A percentile compares a stretch with the other conserved stretches of the same genome.
Conservation (phyloP, 2,888 invertebrate genomes). For the Drosophila mimetica region DNA sequence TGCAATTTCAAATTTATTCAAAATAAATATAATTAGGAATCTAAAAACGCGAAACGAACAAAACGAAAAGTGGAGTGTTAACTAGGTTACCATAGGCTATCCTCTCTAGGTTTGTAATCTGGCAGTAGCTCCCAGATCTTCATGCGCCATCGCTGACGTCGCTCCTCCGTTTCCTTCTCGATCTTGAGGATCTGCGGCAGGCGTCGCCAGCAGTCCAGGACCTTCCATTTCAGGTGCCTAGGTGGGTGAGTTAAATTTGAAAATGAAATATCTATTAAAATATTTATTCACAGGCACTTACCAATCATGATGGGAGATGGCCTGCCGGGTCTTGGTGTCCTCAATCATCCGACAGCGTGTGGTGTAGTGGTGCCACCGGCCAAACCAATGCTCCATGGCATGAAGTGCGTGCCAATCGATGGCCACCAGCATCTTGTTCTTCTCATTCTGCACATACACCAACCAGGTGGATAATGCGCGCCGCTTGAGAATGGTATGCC, state of each 20-base stretch:
- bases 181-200: slow-evolving; percentile 88
- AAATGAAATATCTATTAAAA: background rate
- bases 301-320: slow-evolving; percentile 84
- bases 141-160: slow-evolving; percentile 89
- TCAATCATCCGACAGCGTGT: slow-evolving; percentile 85
- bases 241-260: background rate
- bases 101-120: slow-evolving; percentile 87
- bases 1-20: slow-evolving; percentile 32
- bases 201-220: slow-evolving; percentile 87
- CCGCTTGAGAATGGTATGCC: slow-evolving; percentile 85
- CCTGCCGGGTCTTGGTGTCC: slow-evolving; percentile 84
- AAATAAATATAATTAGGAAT: slow-evolving; percentile 28
- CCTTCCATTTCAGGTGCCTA: slow-evolving; percentile 84
- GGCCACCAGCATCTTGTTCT: slow-evolving; percentile 88
- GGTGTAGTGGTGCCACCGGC: slow-evolving; percentile 85
- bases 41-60: slow-evolving; percentile 9
- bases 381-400: slow-evolving; percentile 86
- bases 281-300: slow-evolving; percentile 39
- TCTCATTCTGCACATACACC: slow-evolving; percentile 69
- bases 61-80: background rate
- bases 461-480: slow-evolving; percentile 85
- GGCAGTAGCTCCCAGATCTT: slow-evolving; percentile 90
- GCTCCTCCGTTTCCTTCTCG: slow-evolving; percentile 88
- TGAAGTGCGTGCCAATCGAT: slow-evolving; percentile 89
- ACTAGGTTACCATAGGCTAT: slow-evolving; percentile 64